Base-by-base conservation (phyloP, 2,113 vertebrate genomes). In the Strigops habroptila region DNA sequence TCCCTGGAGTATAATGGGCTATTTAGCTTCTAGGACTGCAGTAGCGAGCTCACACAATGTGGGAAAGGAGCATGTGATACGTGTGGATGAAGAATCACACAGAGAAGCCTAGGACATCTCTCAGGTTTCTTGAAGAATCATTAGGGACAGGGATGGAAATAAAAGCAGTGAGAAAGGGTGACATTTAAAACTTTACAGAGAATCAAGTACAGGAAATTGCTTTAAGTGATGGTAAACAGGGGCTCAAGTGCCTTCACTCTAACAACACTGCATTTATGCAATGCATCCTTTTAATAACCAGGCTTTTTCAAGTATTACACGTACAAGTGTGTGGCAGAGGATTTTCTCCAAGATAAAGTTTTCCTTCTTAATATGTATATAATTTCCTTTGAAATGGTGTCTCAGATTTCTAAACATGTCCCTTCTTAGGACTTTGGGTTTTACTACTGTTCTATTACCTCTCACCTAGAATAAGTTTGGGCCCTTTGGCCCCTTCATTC, bases 191-290 rank as follows among this genome's bases (percentile, higher is more conserved):
- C 22, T 71, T 62, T 27, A 28, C 19, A 60, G 31, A 43, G 6
- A 73, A 48, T n/a, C 25, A 68, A 62, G 44, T 18, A 41, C 18
- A 79, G 37, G 2, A 8, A 76, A 35, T 33, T 67, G 5, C 31
- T 62, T 70, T 27, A 48, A 57, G 39, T 65, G 44, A 37, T 44
- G 52, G 62, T 37, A 70, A 75, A 46, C 21, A 52, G 18, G 18
- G 74, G 12, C 49, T 75, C 25, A n/a, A 52, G 41, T 24, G 6
- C 55, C 6, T 46, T 51, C n/a, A 21, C 28, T 48, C 18, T 31
- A 59, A 60, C 0, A 1, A 33, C 44, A 70, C 13, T 3, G 25
- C 41, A 3, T 37, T 37, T 60, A 9, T 21, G 9, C 7, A 5
- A 59, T 25, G 21, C 27, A 43, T 43, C 27, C 46, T 43, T 81